Conservation (phyloP, 2,888 invertebrate species). For the Ophraella communa region DNA sequence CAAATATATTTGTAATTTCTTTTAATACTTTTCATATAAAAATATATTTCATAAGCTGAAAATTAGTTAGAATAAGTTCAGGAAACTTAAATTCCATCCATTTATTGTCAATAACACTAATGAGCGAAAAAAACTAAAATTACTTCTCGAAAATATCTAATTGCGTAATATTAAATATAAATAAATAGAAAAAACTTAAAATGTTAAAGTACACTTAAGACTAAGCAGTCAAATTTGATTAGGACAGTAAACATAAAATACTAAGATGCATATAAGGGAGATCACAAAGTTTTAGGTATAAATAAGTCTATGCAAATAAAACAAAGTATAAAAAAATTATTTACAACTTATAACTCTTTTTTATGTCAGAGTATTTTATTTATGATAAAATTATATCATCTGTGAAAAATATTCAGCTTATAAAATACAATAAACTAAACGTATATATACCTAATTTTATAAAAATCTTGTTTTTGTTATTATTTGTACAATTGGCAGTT, state of each 20-base stretch:
- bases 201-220: constrained; percentile 31
- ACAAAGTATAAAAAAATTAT: constrained; percentile 14
- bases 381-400: not conserved
- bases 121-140: not conserved
- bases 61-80: constrained; percentile 8
- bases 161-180: not conserved
- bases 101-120: constrained; percentile 22
- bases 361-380: not conserved
- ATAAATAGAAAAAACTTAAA: constrained; percentile 12
- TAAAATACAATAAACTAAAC: not conserved
- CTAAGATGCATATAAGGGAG: constrained; percentile 33
- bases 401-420: not conserved
- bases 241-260: constrained; percentile 2
- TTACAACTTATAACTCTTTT: not conserved
- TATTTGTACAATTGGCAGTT: not conserved
- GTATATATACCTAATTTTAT: not conserved
- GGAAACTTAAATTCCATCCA: constrained; percentile 9
- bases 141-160: not conserved
- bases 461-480: not conserved
- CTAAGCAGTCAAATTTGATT: constrained; percentile 30
- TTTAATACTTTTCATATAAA: constrained; percentile 33
- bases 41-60: constrained; percentile 32
- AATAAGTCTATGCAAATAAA: constrained; percentile 18
- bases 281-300: constrained; percentile 37
- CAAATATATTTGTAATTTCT: too few relatives aligned